Evolutionary conservation across 1,140 invertebrate species (phyloP), one percentile per base, ranked within the genome.

Genomic region (Euura lappo): DNA sequence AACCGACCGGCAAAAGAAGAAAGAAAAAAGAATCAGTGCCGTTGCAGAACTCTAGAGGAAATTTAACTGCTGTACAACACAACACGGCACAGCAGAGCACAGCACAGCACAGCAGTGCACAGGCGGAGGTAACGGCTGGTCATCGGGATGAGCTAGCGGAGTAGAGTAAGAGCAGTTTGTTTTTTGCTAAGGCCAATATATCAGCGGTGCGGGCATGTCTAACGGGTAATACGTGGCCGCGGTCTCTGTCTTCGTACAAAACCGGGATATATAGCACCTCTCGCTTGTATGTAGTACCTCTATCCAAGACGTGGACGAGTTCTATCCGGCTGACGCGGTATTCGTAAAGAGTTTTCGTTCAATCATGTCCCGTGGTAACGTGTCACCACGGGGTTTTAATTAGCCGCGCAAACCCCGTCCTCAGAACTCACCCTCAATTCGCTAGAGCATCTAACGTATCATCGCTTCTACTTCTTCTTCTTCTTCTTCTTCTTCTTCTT

Each of bases 181-280:
- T 86, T 86, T 85, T 85, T 86, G 83, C 79, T 72, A 77, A 80
- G 82, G 84, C 82, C 84, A 85, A 84, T 85, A 85, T 86, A 86
- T 86, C 82, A 85, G 84, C 81, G 78, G 80, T 80, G 82, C 81
- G 84, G 83, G 82, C 84, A 84, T 86, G 83, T 85, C 83, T 84
- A 83, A 86, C 84, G 84, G 84, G 79, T 86, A 85, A 86, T 86
- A 82, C 82, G 83, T 83, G 79, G 77, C 69, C 47, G 79, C 74
- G 28, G 28, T 28, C 28, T 28, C 28, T 28, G 28, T 28, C 28
- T 28, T 28, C 28, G 28, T 28, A 28, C 28, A 28, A 1, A 28
- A 28, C 28, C 28, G 28, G 28, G 28, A 28, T 28, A 28, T 28
- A 28, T 28, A 28, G 28, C 28, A 28, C 28, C 28, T 28, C 28